phyloP scores from a whole-genome alignment of 2,888 invertebrate genomes.

The Nemotelus pantherinus region DNA sequence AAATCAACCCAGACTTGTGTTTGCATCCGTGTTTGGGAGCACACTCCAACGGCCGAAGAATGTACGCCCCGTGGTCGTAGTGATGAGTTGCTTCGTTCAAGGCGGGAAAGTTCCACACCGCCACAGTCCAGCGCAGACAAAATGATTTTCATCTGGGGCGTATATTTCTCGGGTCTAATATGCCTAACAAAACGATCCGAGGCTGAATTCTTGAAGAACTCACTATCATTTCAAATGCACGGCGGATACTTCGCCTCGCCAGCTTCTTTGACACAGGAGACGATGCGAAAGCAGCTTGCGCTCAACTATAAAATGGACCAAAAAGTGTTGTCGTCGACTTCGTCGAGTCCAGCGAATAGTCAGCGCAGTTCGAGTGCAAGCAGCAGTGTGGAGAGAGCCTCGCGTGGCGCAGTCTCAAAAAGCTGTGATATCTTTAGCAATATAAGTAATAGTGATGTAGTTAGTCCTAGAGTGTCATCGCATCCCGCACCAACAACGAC shows the following conservation, averaged over 20 bases:
- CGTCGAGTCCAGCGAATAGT: constrained; percentile 36
- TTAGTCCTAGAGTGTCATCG: constrained; percentile 45
- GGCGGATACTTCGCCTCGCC: constrained; percentile 84
- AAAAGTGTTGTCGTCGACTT: constrained; percentile 18
- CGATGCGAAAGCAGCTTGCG: constrained; percentile 56
- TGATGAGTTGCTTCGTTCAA: constrained; percentile 20
- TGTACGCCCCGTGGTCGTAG: constrained; percentile 25
- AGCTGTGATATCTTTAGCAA: constrained; percentile 48
- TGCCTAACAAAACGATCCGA: constrained; percentile 66
- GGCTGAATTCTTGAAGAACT: constrained; percentile 60
- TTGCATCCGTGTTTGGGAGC: constrained; percentile 63
- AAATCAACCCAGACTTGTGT: constrained; percentile 65
- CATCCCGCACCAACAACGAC: neutral
- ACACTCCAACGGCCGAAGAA: constrained; percentile 46
- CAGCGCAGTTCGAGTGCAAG: constrained; percentile 28
- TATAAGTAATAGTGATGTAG: constrained; percentile 36
- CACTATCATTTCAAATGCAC: constrained; percentile 85
- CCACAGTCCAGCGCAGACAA: constrained; percentile 64
- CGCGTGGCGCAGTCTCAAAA: constrained; percentile 38
- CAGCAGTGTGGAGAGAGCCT: constrained; percentile 29
- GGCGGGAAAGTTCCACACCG: constrained; percentile 56
- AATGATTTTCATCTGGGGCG: constrained; percentile 81
- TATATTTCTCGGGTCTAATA: constrained; percentile 84
- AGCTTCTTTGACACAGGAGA: constrained; percentile 60
- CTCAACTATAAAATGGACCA: constrained; percentile 53